phyloP scores from a whole-genome alignment of 1,140 invertebrate species.

The Sipha flava region DNA sequence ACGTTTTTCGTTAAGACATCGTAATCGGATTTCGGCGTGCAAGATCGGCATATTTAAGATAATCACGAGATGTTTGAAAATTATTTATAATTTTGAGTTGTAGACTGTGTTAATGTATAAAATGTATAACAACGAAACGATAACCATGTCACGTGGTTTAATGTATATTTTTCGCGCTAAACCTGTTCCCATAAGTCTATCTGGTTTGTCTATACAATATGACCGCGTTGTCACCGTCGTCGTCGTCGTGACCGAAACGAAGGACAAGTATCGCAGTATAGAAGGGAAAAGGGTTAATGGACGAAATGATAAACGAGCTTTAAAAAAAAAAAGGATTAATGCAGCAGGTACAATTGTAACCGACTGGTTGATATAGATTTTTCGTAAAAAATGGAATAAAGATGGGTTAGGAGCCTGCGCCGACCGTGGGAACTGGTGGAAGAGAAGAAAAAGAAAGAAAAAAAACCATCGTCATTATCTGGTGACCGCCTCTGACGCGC shows the following conservation, averaged over 20 bases:
- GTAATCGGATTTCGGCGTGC: too few species aligned
- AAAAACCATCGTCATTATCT: constrained; percentile 15
- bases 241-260: constrained; percentile 22
- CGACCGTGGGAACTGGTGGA: constrained; percentile 30
- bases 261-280: constrained; percentile 1
- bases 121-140: too few species aligned
- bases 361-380: constrained; percentile 31
- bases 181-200: constrained; percentile 13
- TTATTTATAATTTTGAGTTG: too few species aligned
- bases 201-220: background rate
- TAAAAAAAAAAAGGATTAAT: constrained; percentile 14
- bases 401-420: constrained; percentile 21
- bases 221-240: background rate
- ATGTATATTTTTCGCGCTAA: background rate
- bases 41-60: too few species aligned
- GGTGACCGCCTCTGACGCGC: constrained; percentile 20
- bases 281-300: constrained; percentile 25
- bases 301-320: constrained; percentile 32
- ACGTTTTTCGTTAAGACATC: too few species aligned
- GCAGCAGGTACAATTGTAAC: background rate
- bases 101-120: too few species aligned
- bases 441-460: background rate
- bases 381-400: constrained; percentile 31
- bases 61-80: too few species aligned
- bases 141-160: background rate